Base-by-base conservation (phyloP, 2,888 invertebrate genomes). In the Lycia hirtaria region DNA sequence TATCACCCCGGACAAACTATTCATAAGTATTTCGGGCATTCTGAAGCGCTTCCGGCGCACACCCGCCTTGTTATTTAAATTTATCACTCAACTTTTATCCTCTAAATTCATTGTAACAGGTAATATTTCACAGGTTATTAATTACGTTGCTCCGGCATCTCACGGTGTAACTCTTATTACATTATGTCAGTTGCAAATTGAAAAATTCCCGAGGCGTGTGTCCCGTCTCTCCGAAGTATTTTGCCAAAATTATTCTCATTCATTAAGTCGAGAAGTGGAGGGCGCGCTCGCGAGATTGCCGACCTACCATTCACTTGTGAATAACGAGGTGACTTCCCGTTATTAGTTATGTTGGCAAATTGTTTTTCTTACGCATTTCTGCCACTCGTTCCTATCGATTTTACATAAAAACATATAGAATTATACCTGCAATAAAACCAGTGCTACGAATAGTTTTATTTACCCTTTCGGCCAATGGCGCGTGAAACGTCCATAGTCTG, bases 131-230 rank as follows among this genome's bases (percentile, higher is more conserved):
- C 86, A 80, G 86, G 87, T 90, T 91, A 92, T 91, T 92, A 92
- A 92, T 92, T 92, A 89, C 87, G 83, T 80, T 85, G 86, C 85
- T 83, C 82, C 78, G 79, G 87, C 88, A 87, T 89, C 87, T 85
- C 81, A 83, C 87, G 82, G 86, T 89, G 91, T 90, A 90, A 91
- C 87, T 90, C 90, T 92, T 90, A 92, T 91, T 87, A 90, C 88
- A 89, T 90, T 89, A 91, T 88, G 88, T 91, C 88, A 89, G 91
- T 88, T 87, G 88, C 88, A 90, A 92, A 91, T 92, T 92, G 90
- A 91, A 92, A 92, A 92, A 92, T 92, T 91, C 90, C 89, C 88
- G 85, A 82, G 84, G 89, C 88, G 88, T 90, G 87, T 90, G 90
- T 91, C 89, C 88, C 92, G 87, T 84, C 87, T 85, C 88, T 83